Conservation (phyloP, 2,888 invertebrate genomes). For the Epinotia brunnichana region DNA sequence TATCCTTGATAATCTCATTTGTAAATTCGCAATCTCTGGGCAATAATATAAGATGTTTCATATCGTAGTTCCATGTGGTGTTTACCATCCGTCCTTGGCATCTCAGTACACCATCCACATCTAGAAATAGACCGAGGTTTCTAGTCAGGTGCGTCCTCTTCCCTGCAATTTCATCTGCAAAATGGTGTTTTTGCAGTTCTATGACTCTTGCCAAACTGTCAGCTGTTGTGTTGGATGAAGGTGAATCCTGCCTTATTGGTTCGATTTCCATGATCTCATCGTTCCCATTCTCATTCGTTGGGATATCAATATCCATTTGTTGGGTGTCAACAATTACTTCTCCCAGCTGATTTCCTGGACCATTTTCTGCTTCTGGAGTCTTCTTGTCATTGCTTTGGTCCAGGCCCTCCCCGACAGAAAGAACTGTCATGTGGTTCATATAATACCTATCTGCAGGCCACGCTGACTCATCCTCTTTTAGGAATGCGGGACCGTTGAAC, state of each 20-base stretch:
- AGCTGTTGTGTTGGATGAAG: no score
- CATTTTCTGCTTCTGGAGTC: neutral
- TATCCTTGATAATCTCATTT: conserved; percentile 2
- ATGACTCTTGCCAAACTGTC: no score
- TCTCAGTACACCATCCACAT: conserved; percentile 7
- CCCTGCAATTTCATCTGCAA: no score
- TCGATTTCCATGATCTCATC: no score
- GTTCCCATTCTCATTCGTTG: no score
- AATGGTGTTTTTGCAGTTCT: no score
- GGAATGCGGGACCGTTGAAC: neutral
- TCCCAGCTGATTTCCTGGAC: neutral
- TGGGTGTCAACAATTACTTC: neutral
- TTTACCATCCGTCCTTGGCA: conserved; percentile 3
- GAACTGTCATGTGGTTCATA: neutral
- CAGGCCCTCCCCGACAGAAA: conserved; percentile 3
- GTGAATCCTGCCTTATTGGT: no score
- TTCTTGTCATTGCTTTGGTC: neutral
- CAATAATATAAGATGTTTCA: conserved; percentile 12
- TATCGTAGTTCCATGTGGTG: conserved; percentile 3
- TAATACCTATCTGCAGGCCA: neutral
- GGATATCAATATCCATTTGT: neutral
- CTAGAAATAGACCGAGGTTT: neutral
- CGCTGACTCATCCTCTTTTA: neutral
- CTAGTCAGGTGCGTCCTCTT: no score
- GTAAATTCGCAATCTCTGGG: conserved; percentile 15